Percentiles rank a stretch among this genome's conserved stretches.
phyloP scores from a whole-genome alignment of 2,888 invertebrate genomes.

The Euproctis similis region DNA sequence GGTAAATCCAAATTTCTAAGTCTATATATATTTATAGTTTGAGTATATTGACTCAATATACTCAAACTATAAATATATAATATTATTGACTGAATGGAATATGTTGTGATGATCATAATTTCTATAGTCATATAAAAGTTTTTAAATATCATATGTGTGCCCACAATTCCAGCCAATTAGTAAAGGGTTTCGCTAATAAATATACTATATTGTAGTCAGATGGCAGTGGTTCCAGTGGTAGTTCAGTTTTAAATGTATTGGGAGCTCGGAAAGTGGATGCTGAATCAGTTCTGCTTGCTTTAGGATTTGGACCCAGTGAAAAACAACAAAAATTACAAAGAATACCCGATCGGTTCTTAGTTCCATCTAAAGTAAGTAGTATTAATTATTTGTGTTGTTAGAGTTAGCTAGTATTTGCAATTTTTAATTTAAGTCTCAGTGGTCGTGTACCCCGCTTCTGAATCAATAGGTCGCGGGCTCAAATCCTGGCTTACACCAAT shows the following conservation, averaged over 20 bases:
- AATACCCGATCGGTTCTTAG: constrained; percentile 87
- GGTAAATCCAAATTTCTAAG: constrained; percentile 31
- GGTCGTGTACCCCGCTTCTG: no score
- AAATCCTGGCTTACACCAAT: no score
- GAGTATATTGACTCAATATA: no score
- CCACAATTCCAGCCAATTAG: no score
- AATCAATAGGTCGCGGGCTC: no score
- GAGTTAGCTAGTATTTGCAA: no score
- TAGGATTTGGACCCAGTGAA: constrained; percentile 86
- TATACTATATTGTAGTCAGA: constrained; percentile 68
- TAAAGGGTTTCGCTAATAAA: no score
- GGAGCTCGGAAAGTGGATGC: constrained; percentile 91
- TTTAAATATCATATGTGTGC: no score
- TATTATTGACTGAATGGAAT: no score
- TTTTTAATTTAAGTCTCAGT: no score
- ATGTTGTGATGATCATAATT: no score
- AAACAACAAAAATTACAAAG: constrained; percentile 82
- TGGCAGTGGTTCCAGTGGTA: constrained; percentile 73
- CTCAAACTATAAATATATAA: neutral
- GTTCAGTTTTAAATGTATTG: constrained; percentile 89
- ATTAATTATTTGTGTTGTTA: neutral
- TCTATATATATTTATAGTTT: neutral
- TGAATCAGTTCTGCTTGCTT: constrained; percentile 87
- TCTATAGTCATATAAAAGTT: no score
- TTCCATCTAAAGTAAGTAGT: constrained; percentile 81